Conservation (phyloP, 2,888 invertebrate genomes). For the Morpho deidamia region DNA sequence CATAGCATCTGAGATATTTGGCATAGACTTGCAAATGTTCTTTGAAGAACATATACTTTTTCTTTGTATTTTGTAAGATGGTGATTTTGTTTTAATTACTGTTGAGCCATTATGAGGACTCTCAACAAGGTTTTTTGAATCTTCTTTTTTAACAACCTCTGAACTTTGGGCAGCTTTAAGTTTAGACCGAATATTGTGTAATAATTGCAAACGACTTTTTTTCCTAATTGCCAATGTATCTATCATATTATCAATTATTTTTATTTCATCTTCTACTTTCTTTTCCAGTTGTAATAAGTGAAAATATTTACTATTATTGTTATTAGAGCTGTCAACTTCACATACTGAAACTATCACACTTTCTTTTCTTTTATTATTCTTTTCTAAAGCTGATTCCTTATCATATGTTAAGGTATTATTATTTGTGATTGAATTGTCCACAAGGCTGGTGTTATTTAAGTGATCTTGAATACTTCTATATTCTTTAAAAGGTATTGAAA, state of each 20-base stretch:
- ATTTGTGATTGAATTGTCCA: constrained; percentile 38
- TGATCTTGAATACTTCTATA: constrained; percentile 54
- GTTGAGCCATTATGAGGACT: constrained; percentile 36
- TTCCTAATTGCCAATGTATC: constrained; percentile 42
- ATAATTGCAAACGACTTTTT: constrained; percentile 44
- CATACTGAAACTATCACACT: constrained; percentile 59
- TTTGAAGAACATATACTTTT: constrained; percentile 51
- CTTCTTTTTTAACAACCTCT: constrained; percentile 10
- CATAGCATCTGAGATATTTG: constrained; percentile 40
- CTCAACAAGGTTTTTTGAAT: constrained; percentile 27
- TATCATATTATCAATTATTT: constrained; percentile 47
- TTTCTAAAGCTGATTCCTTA: constrained; percentile 33
- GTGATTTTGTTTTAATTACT: constrained; percentile 52
- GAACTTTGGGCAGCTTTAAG: no score
- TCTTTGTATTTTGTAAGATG: constrained; percentile 60
- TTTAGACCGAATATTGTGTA: no score
- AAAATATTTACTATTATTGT: constrained; percentile 38
- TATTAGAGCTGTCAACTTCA: constrained; percentile 42
- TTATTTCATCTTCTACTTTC: constrained; percentile 43
- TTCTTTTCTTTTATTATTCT: constrained; percentile 47
- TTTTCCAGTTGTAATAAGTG: constrained; percentile 47
- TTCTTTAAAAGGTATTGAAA: constrained; percentile 60
- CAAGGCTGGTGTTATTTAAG: constrained; percentile 46
- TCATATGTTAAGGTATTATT: constrained; percentile 60
- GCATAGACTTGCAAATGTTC: constrained; percentile 51